phyloP scores from a whole-genome alignment of 2,888 invertebrate species.

The Megaustenia siamemsis region DNA sequence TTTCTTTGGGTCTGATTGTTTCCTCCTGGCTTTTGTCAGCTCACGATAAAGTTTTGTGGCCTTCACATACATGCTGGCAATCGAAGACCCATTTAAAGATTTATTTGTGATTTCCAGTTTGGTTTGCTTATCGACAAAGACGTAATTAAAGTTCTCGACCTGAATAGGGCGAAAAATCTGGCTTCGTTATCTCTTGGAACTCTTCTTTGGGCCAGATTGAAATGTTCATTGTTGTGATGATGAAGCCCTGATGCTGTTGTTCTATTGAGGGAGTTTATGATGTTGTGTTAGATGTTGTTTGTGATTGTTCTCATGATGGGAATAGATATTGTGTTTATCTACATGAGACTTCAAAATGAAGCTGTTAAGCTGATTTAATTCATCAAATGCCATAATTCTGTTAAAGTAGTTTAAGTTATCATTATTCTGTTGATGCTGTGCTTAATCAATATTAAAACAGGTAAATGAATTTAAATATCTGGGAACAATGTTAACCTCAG shows the following conservation, averaged over 20 bases:
- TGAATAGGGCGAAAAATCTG: background rate
- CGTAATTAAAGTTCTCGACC: background rate
- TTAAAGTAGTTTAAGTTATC: background rate
- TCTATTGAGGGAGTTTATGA: background rate
- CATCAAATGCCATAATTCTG: background rate
- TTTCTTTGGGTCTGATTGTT: conserved; percentile 3
- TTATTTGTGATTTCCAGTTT: background rate
- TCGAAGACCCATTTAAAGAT: conserved; percentile 1
- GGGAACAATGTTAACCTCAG: too few relatives aligned
- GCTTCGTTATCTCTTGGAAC: background rate
- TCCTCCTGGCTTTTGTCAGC: background rate
- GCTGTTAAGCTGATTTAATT: background rate
- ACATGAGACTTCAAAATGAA: too few relatives aligned
- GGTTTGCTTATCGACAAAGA: background rate
- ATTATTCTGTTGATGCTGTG: too few relatives aligned
- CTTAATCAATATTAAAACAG: too few relatives aligned
- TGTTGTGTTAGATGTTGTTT: background rate
- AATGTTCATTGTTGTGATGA: background rate
- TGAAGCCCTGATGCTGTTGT: background rate
- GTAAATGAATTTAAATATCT: too few relatives aligned
- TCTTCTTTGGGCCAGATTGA: background rate
- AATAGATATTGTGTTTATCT: too few relatives aligned
- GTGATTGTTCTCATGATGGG: background rate
- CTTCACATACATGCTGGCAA: background rate
- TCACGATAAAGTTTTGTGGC: background rate